phyloP scores from a whole-genome alignment of 1,140 invertebrate genomes.

The Drosophila parvula region DNA sequence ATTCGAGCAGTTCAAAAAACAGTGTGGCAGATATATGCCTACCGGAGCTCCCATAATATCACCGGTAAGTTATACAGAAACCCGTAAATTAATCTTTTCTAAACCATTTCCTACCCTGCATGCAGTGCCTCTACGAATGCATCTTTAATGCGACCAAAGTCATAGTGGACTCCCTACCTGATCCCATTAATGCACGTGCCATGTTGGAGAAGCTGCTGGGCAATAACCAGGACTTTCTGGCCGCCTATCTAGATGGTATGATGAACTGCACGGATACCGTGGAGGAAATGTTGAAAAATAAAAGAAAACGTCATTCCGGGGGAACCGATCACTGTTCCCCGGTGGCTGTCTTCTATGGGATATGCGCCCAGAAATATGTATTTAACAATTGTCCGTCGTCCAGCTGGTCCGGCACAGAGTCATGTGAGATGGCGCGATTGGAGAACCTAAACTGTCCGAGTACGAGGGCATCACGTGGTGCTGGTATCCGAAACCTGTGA shows the following conservation, averaged over 20 bases:
- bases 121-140: conserved; percentile 58
- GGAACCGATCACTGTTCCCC: conserved; percentile 25
- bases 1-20: conserved; percentile 34
- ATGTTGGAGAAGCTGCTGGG: conserved; percentile 45
- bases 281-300: conserved; percentile 8
- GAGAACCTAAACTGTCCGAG: conserved; percentile 46
- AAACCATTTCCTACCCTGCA: rapidly evolving
- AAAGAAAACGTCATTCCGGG: neutral
- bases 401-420: conserved; percentile 42
- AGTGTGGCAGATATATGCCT: conserved; percentile 43
- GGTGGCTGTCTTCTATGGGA: conserved; percentile 16
- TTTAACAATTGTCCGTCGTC: conserved; percentile 53
- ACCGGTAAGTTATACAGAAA: conserved; percentile 31
- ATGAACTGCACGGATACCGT: conserved; percentile 40
- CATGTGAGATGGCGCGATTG: conserved; percentile 41
- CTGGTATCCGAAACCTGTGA: neutral
- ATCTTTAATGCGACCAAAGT: conserved; percentile 45
- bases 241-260: conserved; percentile 33
- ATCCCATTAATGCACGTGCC: conserved; percentile 27
- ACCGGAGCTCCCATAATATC: conserved; percentile 20
- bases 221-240: conserved; percentile 37
- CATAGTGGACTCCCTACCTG: conserved; percentile 19
- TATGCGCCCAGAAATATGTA: conserved; percentile 39
- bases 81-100: rapidly evolving
- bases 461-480: conserved; percentile 18